Base-by-base conservation (phyloP, 2,888 invertebrate species). In the Mactromeris polynyma region DNA sequence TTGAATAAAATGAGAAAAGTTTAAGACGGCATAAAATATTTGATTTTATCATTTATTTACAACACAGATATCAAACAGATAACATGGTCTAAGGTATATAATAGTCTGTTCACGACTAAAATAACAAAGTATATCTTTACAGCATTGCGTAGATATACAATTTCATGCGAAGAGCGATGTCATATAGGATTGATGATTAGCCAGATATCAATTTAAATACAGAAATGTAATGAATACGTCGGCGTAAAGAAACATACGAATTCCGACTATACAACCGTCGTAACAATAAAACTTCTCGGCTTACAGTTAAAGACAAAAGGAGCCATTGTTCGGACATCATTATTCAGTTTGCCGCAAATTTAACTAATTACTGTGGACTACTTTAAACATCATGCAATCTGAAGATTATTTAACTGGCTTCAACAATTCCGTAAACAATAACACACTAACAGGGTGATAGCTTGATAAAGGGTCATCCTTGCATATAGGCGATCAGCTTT, bases 391-490 rank as follows among this genome's bases (percentile, higher is more conserved):
- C 91, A 91, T 91, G 91, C 91, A 89, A 91, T 88, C 78, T 31
- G 54, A 81, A 85, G 83, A 91, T 91, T 89, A 91, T 89, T 89
- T 82, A 86, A 84, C 78, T 77, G 54, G 58, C 89, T 89, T 85
- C 83, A 85, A 91, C 91, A 91, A 89, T 85, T 73, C 85, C 33
- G 85, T 77, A 86, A 89, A 91, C 91, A 89, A 88, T 89, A 87
- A 88, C 83, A 14, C 38, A 40, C 73, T 73, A 88, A 88, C 87
- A 82, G 90, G 83, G 85, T 90, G 91, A 89, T 91, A 88, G 80
- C 81, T 81, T 77, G 79, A 88, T 86, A 88, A 90, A 83, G 51
- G 64, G 31, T 31, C 58, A 46, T 78, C 19, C 54, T 82, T 64
- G 26, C 73, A 46, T 64, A 87, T 31, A 83, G 88, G 38, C 81